These are phyloP conservation scores for Nestor notabilis DNA, from an alignment of 2,113 vertebrate genomes.

Conservation along the genomic window DNA sequence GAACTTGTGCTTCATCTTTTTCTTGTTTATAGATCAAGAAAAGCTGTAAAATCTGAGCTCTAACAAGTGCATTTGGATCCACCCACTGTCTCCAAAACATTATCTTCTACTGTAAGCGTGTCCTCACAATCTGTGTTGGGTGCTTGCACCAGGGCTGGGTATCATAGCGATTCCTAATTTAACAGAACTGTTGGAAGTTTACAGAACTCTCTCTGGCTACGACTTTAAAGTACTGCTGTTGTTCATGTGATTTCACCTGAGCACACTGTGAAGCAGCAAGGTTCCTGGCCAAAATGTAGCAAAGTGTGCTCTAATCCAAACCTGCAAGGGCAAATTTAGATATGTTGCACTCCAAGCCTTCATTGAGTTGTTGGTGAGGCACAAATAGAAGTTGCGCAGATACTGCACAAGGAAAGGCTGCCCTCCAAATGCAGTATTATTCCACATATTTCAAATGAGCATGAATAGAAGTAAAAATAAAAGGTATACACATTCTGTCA, in stretches of 20 bases:
- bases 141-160: neutral
- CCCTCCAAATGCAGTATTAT: neutral
- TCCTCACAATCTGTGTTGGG: neutral
- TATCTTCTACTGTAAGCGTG: neutral
- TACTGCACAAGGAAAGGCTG: neutral
- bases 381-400: neutral
- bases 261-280: neutral
- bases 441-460: neutral
- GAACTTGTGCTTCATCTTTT: neutral
- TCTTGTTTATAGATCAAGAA: neutral
- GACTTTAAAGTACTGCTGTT: neutral
- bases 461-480: neutral
- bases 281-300: neutral
- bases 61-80: neutral
- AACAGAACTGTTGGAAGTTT: neutral
- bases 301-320: neutral
- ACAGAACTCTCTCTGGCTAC: neutral
- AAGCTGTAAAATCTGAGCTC: neutral
- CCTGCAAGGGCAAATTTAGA: neutral
- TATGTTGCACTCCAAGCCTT: neutral
- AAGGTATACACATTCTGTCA: neutral
- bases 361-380: neutral
- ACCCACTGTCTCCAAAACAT: neutral
- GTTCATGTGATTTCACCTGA: neutral
- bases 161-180: neutral